Base-by-base conservation (phyloP, 2,888 invertebrate genomes). In the Drosophila conformis region DNA sequence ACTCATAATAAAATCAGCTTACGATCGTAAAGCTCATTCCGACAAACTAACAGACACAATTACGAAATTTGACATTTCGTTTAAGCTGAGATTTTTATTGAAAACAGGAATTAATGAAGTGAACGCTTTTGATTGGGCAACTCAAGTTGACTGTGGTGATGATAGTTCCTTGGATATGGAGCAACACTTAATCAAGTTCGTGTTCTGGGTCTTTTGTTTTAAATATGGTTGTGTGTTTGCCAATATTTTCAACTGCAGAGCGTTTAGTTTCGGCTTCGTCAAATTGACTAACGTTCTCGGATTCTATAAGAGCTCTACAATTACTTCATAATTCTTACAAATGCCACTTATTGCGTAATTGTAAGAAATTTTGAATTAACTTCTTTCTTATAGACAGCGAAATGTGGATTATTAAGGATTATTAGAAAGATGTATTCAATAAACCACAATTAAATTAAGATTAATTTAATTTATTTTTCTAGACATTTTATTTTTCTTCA, bases 1-100 rank as follows among this genome's bases (percentile, higher is more conserved):
- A 48, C 60, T 58, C 49, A 51, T 64, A 71, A 64, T 67, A 80
- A 67, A 71, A 51, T 60, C 76, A 64, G 51, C 57, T 60, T 57
- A 62, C 57, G 59, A 51, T 59, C 65, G 61, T 40, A 42, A 71
- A 61, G 58, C 56, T 46, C 21, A 21, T 49, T 18, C 15, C 35
- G 38, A 61, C 21, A 54, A 42, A 53, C 62, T 60, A 38, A 49
- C 31, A 53, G 35, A 69, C 29, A 52, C 31, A 56, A 31, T 67
- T 67, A 58, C 71, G 60, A 78, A 81, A 80, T 71, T 76, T 78
- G 80, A 64, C 81, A 78, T 76, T 80, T 78, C 42, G 46, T 65
- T 57, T 42, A 33, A 54, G 51, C 54, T 33, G 25, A 38, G 46
- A 40, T 29, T 40, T 29, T 15, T 0, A 35, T 52, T 48, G 29